Conservation (phyloP, 2,888 invertebrate genomes). For the Eupithecia dodoneata region DNA sequence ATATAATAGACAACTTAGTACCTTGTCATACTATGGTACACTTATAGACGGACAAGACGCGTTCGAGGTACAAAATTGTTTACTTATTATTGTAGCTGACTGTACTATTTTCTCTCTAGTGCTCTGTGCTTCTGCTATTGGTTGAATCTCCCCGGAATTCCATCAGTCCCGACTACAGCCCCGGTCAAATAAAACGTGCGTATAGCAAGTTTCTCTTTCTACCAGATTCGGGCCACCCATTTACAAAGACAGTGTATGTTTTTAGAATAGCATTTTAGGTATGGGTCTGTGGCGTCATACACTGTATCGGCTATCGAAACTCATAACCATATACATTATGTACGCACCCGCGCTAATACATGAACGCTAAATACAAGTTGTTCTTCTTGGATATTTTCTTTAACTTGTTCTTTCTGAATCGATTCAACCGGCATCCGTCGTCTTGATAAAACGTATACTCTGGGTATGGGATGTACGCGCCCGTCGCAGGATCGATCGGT, state of each 20-base stretch:
- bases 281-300: conserved; percentile 73
- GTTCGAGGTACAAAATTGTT: neutral
- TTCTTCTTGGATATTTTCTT: conserved; percentile 67
- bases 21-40: neutral
- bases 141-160: conserved; percentile 18
- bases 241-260: conserved; percentile 66
- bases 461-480: conserved; percentile 73
- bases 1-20: neutral
- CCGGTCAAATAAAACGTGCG: conserved; percentile 69
- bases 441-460: conserved; percentile 74
- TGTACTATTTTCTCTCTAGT: neutral
- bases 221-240: conserved; percentile 84
- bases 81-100: neutral
- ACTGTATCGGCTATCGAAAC: conserved; percentile 81
- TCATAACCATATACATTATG: conserved; percentile 68
- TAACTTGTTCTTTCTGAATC: conserved; percentile 61
- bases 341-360: conserved; percentile 72
- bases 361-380: conserved; percentile 81
- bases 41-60: neutral
- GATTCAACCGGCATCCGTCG: conserved; percentile 61
- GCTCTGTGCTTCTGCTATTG: neutral
- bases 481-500: conserved; percentile 68
- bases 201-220: conserved; percentile 66
- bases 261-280: conserved; percentile 52
- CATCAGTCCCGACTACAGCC: conserved; percentile 34